Evolutionary conservation across 1,140 invertebrate genomes (phyloP), one percentile per base, ranked within the genome.

Genomic region (Himalopsyche phryganea): DNA sequence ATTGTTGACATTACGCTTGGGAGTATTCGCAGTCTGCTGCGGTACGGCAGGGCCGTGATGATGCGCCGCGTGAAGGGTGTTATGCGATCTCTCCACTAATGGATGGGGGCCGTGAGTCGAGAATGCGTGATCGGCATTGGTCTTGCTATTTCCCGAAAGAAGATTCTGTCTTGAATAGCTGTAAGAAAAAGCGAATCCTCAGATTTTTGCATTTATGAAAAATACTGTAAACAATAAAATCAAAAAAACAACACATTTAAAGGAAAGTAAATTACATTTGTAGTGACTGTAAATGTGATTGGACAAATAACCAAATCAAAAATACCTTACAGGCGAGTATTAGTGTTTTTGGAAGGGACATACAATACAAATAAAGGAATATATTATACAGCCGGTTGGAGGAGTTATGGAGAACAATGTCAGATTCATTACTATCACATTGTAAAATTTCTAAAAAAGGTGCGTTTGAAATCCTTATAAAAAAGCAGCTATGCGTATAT

Each of bases 91-190:
- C 65, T 73, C 74, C 15, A 69, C 71, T 35, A 78, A 67, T 2
- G 78, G 75, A 65, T 78, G 68, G 52, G 75, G 65, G 58, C 68
- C 65, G 66, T 67, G 73, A 44, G 56, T 66, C 44, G 67, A 66
- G 33, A 67, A 60, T 38, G 70, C 66, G 4, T 71, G 69, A 49
- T 81, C 79, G 65, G 86, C 80, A 68, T 83, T 81, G 68, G 81
- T 82, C 78, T 89, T 83, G 67, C 77, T 81, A 64, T 74, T 81
- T 49, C 82, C 82, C n/a, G 89, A 91, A 1, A 92, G 81, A 23
- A 91, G 79, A 74, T 92, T 92, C 77, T 91, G 90, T 46, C 89
- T 83, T 7, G 90, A 91, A 70, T 92, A 90, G 69, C 89, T 92
- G 76, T 13, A 80, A 80, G 69, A 45, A 5, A 28, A 28, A 28